Conservation (phyloP, 2,888 invertebrate species). For the Micropterix aruncella region DNA sequence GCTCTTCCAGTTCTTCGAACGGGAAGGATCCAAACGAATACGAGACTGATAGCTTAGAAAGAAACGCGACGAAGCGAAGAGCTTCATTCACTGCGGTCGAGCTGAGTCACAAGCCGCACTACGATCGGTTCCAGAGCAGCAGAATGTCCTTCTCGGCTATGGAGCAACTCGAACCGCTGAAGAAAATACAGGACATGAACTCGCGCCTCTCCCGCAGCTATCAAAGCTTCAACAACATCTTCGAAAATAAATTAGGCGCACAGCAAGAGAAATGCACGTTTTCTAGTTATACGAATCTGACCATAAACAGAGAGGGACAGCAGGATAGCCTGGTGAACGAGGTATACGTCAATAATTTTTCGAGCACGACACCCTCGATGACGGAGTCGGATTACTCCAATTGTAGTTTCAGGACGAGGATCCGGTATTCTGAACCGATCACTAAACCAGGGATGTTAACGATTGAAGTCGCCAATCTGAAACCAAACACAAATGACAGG, state of each 20-base stretch:
- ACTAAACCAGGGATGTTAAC: slow-evolving; percentile 63
- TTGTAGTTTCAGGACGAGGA: slow-evolving; percentile 16
- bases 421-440: slow-evolving; percentile 25
- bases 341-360: slow-evolving; percentile 51
- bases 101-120: slow-evolving; percentile 21
- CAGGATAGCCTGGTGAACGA: slow-evolving; percentile 39
- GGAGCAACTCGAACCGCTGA: slow-evolving; percentile 17
- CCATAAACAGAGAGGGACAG: background rate
- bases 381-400: slow-evolving; percentile 37
- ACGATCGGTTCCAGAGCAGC: slow-evolving; percentile 6
- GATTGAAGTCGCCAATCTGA: slow-evolving; percentile 62
- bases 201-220: slow-evolving; percentile 28
- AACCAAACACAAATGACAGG: slow-evolving; percentile 50
- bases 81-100: slow-evolving; percentile 26
- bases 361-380: slow-evolving; percentile 26
- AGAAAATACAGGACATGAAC: slow-evolving; percentile 19
- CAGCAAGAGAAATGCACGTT: background rate
- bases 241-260: slow-evolving; percentile 1
- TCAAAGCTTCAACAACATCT: slow-evolving; percentile 16
- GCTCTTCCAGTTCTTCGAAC: slow-evolving; percentile 19
- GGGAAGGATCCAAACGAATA: slow-evolving; percentile 30
- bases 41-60: slow-evolving; percentile 45
- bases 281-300: background rate
- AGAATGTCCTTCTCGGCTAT: slow-evolving; percentile 15
- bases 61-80: slow-evolving; percentile 22